Evolutionary conservation across 2,113 vertebrate genomes (phyloP), one percentile per base, ranked within the genome.

Genomic region (Erythrocercus mccallii): DNA sequence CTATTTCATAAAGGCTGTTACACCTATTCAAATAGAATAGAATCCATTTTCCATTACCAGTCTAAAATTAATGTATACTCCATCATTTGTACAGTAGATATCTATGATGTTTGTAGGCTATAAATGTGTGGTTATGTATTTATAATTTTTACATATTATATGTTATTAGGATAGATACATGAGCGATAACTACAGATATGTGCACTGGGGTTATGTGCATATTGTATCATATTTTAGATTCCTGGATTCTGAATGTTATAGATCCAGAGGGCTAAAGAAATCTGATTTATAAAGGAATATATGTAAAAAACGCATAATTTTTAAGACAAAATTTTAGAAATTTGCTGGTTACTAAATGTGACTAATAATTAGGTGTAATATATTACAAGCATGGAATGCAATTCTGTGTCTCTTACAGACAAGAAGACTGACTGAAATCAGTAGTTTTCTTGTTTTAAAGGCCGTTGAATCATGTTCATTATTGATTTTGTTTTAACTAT

Each of bases 401-500:
- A 57, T 82, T 88, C 50, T 24, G 1, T 88, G 58, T 79, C 40
- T 17, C 30, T 92, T 76, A 42, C 3, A 62, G 50, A 53, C 23
- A 82, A 92, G 33, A 44, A 38, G 23, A 76, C 86, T 85, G 38
- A 58, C 56, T 86, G 53, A 76, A 76, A 82, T 66, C 40, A 72
- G 56, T 91, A 81, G 17, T 60, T 79, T 86, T 56, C 60, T 71
- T 81, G 35, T 35, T 87, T 86, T 56, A 86, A 76, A 65, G 70
- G n/a, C 72, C 0, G 0, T 73, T 77, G 51, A 86, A 92, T 84
- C 20, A 53, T 74, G 45, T 33, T 72, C 0, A n/a, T 0, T 96
- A 88, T 86, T 96, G 72, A 73, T 86, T 87, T 50, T 87, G 23
- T 91, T 64, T 91, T 95, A 96, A 92, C 94, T 94, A 64, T 56